Conservation (phyloP, 2,888 invertebrate genomes). For the Plagiodera versicolora region DNA sequence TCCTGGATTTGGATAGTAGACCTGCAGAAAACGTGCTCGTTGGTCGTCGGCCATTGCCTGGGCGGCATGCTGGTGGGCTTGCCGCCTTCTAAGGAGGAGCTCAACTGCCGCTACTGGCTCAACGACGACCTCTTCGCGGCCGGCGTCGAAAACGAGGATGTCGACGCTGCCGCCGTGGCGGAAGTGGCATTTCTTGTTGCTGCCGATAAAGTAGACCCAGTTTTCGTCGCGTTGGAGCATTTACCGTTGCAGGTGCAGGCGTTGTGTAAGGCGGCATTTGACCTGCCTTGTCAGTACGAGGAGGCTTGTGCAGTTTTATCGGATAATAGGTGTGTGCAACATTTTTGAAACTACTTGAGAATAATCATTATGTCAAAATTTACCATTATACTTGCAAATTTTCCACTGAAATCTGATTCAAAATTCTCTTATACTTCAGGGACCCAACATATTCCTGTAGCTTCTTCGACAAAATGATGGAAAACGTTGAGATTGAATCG, state of each 20-base stretch:
- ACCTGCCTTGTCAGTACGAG: constrained; percentile 48
- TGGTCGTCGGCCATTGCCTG: constrained; percentile 63
- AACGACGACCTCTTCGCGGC: constrained; percentile 51
- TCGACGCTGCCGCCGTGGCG: constrained; percentile 31
- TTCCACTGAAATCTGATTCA: no score
- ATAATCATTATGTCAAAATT: no score
- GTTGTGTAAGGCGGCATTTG: constrained; percentile 45
- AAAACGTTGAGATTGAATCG: constrained; percentile 53
- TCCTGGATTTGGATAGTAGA: constrained; percentile 64
- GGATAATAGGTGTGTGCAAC: constrained; percentile 26
- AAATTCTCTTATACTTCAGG: no score
- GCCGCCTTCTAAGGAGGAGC: constrained; percentile 54
- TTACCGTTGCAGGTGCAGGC: constrained; percentile 40
- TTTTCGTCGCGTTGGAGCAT: constrained; percentile 35
- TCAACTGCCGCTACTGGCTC: constrained; percentile 55
- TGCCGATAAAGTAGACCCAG: constrained; percentile 27
- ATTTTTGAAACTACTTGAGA: no score
- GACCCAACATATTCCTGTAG: constrained; percentile 16
- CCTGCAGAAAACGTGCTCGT: constrained; percentile 62
- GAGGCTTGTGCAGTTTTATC: constrained; percentile 47
- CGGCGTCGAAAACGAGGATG: constrained; percentile 42
- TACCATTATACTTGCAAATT: no score
- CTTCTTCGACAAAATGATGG: constrained; percentile 52
- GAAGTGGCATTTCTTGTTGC: constrained; percentile 34
- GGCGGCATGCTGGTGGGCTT: constrained; percentile 61